These are phyloP conservation scores for Aplysina aerophoba DNA, from an alignment of 37 sponge, comb jelly and placozoan genomes.

Conservation along the genomic window DNA sequence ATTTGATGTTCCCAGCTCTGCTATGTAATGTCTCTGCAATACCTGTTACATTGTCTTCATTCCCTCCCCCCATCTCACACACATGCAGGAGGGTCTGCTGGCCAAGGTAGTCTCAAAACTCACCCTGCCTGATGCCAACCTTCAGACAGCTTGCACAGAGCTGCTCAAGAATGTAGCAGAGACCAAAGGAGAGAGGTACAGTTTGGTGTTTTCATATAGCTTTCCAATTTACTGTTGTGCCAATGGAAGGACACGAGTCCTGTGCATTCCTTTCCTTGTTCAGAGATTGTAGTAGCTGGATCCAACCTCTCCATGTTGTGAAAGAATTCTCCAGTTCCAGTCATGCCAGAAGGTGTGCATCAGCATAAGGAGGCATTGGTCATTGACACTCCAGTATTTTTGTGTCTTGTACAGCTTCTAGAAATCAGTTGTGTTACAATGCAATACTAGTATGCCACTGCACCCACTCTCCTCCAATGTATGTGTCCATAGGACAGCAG, in stretches of 20 bases:
- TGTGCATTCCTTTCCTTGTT: not conserved
- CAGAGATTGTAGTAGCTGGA: constrained; percentile 25
- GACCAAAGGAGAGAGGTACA: not conserved
- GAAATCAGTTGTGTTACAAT: too few relatives aligned
- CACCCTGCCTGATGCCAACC: not conserved
- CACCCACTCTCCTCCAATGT: not conserved
- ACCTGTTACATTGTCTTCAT: too few relatives aligned
- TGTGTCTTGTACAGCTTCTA: too few relatives aligned
- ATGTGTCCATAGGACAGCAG: constrained; percentile 40
- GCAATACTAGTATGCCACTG: too few relatives aligned
- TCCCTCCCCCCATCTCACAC: not conserved
- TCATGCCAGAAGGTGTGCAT: constrained; percentile 26
- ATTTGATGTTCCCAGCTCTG: too few relatives aligned
- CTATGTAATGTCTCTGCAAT: too few relatives aligned
- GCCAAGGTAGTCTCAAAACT: constrained; percentile 2
- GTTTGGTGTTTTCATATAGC: too few relatives aligned
- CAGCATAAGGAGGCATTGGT: too few relatives aligned
- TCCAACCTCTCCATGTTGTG: constrained; percentile 52
- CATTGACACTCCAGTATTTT: too few relatives aligned
- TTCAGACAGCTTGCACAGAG: constrained; percentile 9
- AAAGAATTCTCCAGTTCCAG: constrained; percentile 42
- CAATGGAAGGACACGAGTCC: too few relatives aligned
- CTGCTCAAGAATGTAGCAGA: constrained; percentile 4
- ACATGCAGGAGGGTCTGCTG: not conserved
- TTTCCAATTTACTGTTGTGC: too few relatives aligned